phyloP scores from a whole-genome alignment of 1,140 invertebrate genomes.

The Drosophila nikananu region DNA sequence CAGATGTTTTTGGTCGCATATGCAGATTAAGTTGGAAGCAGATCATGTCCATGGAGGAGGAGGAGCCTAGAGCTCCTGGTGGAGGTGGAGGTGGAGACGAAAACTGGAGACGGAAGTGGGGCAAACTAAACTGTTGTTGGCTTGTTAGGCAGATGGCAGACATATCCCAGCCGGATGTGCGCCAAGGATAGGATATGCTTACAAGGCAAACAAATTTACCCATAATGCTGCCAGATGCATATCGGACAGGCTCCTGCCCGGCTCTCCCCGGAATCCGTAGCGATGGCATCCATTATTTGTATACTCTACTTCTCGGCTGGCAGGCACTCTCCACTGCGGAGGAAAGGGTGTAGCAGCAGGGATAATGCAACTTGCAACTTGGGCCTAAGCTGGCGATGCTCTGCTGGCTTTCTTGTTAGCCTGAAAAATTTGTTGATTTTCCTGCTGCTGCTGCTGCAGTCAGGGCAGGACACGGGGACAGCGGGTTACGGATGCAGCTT shows the following conservation, averaged over 20 bases:
- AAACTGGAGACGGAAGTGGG: conserved; percentile 18
- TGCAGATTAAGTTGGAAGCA: conserved; percentile 46
- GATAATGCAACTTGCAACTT: conserved; percentile 4
- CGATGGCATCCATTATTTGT: conserved; percentile 26
- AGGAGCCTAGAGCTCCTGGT: not conserved
- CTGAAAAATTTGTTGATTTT: conserved; percentile 54
- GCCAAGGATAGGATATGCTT: conserved; percentile 63
- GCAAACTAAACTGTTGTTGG: conserved; percentile 47
- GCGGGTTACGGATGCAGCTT: conserved; percentile 6
- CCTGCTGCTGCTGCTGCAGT: conserved; percentile 21
- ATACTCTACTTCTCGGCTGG: conserved; percentile 8
- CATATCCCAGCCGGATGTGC: conserved; percentile 57
- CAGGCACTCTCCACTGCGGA: not conserved
- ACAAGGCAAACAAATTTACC: conserved; percentile 65
- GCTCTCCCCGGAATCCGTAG: not conserved
- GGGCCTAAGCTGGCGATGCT: conserved; percentile 16
- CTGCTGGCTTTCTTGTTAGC: conserved; percentile 23
- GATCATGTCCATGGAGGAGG: conserved; percentile 28
- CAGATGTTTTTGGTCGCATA: conserved; percentile 50
- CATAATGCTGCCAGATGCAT: conserved; percentile 67
- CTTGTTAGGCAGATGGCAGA: conserved; percentile 53
- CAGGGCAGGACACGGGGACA: conserved; percentile 6
- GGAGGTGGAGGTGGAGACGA: not conserved
- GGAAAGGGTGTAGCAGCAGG: conserved; percentile 6
- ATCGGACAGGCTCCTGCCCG: conserved; percentile 13